These are phyloP conservation scores for Crepidodera aurea DNA, from an alignment of 2,888 invertebrate genomes.

Conservation along the genomic window DNA sequence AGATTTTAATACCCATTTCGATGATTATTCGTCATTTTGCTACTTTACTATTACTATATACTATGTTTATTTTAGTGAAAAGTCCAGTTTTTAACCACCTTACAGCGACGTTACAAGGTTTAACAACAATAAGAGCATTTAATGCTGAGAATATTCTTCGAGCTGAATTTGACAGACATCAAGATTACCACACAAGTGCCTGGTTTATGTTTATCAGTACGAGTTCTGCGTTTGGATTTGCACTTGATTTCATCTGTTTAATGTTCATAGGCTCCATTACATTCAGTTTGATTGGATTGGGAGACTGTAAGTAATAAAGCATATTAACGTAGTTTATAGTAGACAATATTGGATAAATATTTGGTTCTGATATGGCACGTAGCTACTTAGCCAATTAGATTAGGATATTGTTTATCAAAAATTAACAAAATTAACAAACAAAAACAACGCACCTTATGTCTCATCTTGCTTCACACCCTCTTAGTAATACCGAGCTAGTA, in stretches of 20 bases:
- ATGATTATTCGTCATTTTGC: too few species aligned
- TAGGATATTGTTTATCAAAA: too few species aligned
- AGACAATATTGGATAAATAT: background rate
- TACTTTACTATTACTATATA: too few species aligned
- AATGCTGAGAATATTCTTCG: constrained; percentile 69
- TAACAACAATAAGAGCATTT: constrained; percentile 78
- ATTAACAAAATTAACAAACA: too few species aligned
- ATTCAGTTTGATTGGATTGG: constrained; percentile 69
- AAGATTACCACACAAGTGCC: constrained; percentile 74
- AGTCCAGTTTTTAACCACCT: constrained; percentile 81
- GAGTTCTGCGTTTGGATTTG: constrained; percentile 74
- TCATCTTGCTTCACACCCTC: too few species aligned
- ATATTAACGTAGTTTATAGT: background rate
- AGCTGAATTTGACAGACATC: constrained; percentile 68
- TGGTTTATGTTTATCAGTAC: constrained; percentile 72
- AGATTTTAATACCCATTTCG: too few species aligned
- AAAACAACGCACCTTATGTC: too few species aligned
- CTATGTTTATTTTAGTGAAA: constrained; percentile 65
- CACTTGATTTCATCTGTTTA: constrained; percentile 72
- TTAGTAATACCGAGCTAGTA: too few species aligned
- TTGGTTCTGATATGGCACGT: too few species aligned
- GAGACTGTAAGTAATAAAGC: constrained; percentile 59
- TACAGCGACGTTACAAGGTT: constrained; percentile 76
- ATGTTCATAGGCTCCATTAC: constrained; percentile 72
- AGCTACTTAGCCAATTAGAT: too few species aligned